phyloP scores from a whole-genome alignment of 2,797 vertebrate species.

The Nyctibius grandis region DNA sequence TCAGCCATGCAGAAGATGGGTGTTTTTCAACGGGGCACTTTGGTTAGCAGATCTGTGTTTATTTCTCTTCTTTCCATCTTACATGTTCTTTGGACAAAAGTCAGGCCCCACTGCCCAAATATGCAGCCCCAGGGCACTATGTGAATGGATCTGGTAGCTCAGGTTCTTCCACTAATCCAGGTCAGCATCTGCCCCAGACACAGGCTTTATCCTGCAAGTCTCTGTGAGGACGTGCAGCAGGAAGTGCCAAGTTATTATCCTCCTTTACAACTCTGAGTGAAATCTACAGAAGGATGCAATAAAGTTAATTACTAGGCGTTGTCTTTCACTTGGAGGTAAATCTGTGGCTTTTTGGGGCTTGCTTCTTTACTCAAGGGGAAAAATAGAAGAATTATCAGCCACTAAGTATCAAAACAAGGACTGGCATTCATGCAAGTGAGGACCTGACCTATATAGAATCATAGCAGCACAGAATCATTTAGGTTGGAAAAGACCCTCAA shows the following conservation, averaged over 20 bases:
- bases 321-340: slow-evolving; percentile 3
- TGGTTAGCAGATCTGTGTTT: background rate
- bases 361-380: background rate
- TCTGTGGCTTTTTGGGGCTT: background rate
- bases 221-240: background rate
- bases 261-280: background rate
- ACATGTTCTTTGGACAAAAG: background rate
- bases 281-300: background rate
- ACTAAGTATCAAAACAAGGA: background rate
- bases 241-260: background rate
- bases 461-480: background rate
- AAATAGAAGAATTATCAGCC: background rate
- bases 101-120: background rate
- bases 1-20: background rate
- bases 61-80: background rate
- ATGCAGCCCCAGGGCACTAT: background rate
- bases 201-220: slow-evolving; percentile 5
- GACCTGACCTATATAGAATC: background rate
- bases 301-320: slow-evolving; percentile 23
- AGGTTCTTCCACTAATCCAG: slow-evolving; percentile 27
- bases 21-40: background rate
- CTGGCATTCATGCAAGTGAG: background rate
- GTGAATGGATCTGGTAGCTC: background rate
- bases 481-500: background rate
- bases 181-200: background rate